Conservation (phyloP, 2,888 invertebrate species). For the Linyphia triangularis region DNA sequence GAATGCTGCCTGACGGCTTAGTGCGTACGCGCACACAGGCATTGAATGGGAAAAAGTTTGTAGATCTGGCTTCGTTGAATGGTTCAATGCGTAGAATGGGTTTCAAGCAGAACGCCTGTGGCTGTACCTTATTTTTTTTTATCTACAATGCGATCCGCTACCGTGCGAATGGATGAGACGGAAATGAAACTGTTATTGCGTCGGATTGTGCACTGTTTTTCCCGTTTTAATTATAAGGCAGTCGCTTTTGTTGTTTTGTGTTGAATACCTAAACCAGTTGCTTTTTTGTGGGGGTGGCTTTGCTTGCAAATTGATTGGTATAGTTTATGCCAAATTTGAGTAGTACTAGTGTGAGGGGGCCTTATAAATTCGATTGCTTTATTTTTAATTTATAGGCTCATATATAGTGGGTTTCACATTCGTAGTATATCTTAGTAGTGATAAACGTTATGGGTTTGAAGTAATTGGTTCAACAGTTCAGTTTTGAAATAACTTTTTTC, state of each 20-base stretch:
- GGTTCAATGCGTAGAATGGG: constrained; percentile 1
- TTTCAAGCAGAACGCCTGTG: constrained; percentile 5
- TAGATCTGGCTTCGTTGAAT: constrained; percentile 2
- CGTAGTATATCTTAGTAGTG: too few relatives aligned
- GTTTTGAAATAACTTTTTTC: too few relatives aligned
- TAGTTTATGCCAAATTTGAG: too few relatives aligned
- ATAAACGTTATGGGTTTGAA: too few relatives aligned
- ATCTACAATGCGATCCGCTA: constrained; percentile 2
- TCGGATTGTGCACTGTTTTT: not conserved
- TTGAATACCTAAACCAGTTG: not conserved
- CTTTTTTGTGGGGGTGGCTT: not conserved
- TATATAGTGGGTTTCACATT: too few relatives aligned
- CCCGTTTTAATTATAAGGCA: not conserved
- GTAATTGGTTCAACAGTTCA: too few relatives aligned
- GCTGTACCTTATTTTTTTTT: not conserved
- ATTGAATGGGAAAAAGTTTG: constrained; percentile 23
- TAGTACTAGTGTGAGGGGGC: too few relatives aligned
- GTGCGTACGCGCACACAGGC: constrained; percentile 6
- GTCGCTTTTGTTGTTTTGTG: not conserved
- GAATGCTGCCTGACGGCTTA: constrained; percentile 61
- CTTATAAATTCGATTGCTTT: too few relatives aligned
- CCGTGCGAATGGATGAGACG: not conserved
- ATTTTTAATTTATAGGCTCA: too few relatives aligned
- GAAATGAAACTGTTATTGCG: not conserved
- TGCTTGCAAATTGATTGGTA: too few relatives aligned